Evolutionary conservation across 2,113 vertebrate genomes (phyloP).

Genomic region (Aegithalos caudatus): DNA sequence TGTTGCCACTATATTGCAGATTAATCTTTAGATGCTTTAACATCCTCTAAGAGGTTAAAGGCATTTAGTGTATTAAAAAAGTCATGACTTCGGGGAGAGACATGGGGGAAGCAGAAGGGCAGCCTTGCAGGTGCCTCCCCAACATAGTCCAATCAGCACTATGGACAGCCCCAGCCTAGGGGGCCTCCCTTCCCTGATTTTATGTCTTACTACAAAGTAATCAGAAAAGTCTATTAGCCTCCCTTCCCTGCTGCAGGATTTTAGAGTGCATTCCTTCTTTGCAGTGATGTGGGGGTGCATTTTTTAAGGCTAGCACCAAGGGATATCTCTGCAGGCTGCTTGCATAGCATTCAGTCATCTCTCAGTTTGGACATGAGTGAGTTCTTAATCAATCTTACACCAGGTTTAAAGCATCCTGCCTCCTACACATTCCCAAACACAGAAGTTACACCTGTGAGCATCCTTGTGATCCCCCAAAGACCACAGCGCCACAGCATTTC

Average conservation of each 20-base stretch:
- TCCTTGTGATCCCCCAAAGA: not conserved
- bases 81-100: rapidly evolving
- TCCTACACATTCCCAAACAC: not conserved
- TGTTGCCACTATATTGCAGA: rapidly evolving
- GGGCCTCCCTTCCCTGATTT: not conserved
- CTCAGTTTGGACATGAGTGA: not conserved
- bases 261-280: not conserved
- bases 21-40: not conserved
- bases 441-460: not conserved
- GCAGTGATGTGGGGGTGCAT: no score
- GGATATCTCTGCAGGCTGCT: not conserved
- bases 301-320: not conserved
- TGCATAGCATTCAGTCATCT: rapidly evolving
- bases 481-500: not conserved
- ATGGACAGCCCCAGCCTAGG: not conserved
- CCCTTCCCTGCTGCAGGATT: not conserved
- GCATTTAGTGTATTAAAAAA: not conserved
- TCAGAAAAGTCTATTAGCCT: not conserved
- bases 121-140: not conserved
- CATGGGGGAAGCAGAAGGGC: not conserved
- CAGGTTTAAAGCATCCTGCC: not conserved
- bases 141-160: not conserved
- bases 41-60: not conserved
- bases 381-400: not conserved
- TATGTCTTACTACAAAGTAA: not conserved